Evolutionary conservation across 1,140 invertebrate species (phyloP).

Genomic region (Pectinophora gossypiella): DNA sequence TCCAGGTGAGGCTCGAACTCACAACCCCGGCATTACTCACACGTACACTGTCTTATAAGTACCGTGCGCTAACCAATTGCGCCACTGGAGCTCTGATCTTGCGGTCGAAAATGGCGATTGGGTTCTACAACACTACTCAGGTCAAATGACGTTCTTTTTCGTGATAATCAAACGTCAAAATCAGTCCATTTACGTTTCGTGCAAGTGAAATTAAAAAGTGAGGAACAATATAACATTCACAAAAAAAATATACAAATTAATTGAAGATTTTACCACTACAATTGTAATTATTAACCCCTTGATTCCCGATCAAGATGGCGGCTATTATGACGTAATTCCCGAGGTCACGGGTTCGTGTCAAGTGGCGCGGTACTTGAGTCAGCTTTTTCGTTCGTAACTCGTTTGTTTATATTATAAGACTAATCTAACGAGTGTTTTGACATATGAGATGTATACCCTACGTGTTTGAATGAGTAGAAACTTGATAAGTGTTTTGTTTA

Average conservation of each 20-base stretch:
- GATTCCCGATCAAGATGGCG: no score
- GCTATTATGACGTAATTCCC: no score
- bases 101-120: conserved; percentile 25
- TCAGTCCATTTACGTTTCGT: conserved; percentile 13
- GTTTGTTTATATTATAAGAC: no score
- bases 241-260: background rate
- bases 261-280: background rate
- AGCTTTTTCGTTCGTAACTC: no score
- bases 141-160: conserved; percentile 45
- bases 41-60: conserved; percentile 94
- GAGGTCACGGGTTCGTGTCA: no score
- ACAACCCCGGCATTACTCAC: conserved; percentile 97
- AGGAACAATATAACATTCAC: background rate
- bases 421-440: no score
- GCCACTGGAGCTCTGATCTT: conserved; percentile 86
- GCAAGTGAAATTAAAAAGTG: conserved; percentile 7
- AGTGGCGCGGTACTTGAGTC: no score
- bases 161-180: conserved; percentile 33
- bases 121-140: conserved; percentile 18
- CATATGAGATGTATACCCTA: no score
- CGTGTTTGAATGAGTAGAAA: no score
- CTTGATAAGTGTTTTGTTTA: no score
- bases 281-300: no score
- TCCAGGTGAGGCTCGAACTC: conserved; percentile 97
- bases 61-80: conserved; percentile 99